Evolutionary conservation across 2,113 vertebrate species (phyloP).

Genomic region (Fulica atra): DNA sequence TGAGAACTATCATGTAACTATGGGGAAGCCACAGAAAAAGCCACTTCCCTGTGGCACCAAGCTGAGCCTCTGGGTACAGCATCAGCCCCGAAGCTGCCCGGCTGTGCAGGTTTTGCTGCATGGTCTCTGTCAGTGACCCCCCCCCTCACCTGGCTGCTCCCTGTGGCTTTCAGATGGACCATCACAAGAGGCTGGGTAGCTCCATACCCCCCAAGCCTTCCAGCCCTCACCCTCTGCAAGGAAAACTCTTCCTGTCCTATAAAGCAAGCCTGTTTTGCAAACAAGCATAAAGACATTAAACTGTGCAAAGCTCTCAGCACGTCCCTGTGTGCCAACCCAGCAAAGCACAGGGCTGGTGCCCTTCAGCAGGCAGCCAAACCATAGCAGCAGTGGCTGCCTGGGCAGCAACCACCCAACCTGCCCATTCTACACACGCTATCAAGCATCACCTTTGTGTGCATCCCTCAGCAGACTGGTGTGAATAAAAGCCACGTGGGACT

Average conservation of each 20-base stretch:
- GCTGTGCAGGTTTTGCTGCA: background rate
- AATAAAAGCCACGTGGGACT: constrained; percentile 40
- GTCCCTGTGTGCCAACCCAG: background rate
- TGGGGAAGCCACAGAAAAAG: background rate
- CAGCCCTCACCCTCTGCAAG: background rate
- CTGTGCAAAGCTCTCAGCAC: background rate
- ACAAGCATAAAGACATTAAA: background rate
- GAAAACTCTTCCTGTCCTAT: background rate
- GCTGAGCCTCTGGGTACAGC: background rate
- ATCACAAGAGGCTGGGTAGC: background rate
- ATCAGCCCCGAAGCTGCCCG: too few species aligned
- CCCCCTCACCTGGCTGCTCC: background rate
- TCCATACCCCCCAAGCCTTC: background rate
- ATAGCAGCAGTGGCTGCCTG: background rate
- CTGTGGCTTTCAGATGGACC: background rate
- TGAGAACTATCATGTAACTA: accelerated
- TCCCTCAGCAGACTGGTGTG: background rate
- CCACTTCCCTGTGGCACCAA: accelerated
- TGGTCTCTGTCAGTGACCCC: background rate
- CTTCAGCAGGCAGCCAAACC: background rate
- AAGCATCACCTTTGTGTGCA: constrained; percentile 29
- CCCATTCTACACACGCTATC: background rate
- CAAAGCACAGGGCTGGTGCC: background rate
- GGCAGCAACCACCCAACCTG: background rate
- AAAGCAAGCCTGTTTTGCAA: background rate